Evolutionary conservation across 2,888 invertebrate species (phyloP).

Genomic region (Trisateles emortualis): DNA sequence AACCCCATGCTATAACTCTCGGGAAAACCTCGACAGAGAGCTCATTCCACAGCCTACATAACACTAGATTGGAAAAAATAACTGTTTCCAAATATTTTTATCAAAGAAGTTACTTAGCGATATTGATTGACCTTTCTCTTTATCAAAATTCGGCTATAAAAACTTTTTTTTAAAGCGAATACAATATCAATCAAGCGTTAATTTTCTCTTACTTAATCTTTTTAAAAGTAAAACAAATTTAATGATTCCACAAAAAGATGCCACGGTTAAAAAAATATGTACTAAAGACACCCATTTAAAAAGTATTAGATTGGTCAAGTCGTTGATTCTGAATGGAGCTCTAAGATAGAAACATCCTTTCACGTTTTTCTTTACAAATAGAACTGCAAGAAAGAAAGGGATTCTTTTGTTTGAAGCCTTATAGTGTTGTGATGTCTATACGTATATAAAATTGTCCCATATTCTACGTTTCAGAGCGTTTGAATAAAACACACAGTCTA

Average conservation of each 20-base stretch:
- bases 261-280: not conserved
- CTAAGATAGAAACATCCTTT: constrained; percentile 1
- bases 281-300: not conserved
- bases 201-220: not conserved
- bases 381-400: not conserved
- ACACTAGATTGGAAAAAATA: too few relatives aligned
- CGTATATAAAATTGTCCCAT: not conserved
- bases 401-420: constrained; percentile 2
- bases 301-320: constrained; percentile 1
- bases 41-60: too few relatives aligned
- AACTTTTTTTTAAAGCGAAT: not conserved
- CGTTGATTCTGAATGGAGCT: constrained; percentile 1
- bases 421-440: not conserved
- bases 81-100: too few relatives aligned
- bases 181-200: constrained; percentile 4
- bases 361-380: not conserved
- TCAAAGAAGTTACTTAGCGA: not conserved
- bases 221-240: not conserved
- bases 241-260: not conserved
- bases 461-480: not conserved
- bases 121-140: not conserved
- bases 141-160: not conserved
- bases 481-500: not conserved
- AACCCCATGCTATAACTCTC: too few relatives aligned
- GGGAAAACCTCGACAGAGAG: too few relatives aligned